Conservation (phyloP, 2,888 invertebrate species). For the Dendrolimus houi region DNA sequence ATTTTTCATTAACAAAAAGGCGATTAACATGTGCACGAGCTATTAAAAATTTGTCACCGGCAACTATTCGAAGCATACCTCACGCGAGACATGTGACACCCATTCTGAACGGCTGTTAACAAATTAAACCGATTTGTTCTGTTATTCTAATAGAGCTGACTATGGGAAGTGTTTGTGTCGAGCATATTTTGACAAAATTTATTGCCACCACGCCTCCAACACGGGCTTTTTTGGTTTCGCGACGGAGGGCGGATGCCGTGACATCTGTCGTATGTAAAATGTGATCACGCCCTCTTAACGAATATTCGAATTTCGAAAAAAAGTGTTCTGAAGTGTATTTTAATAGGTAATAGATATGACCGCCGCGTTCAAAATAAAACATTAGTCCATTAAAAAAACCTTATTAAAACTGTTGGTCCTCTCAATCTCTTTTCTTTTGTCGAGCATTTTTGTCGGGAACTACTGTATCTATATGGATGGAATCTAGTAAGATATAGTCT, state of each 20-base stretch:
- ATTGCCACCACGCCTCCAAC: constrained; percentile 71
- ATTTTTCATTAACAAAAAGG: constrained; percentile 26
- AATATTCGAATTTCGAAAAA: background rate
- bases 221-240: constrained; percentile 47
- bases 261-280: constrained; percentile 63
- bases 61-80: constrained; percentile 66
- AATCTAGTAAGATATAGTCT: too few species aligned
- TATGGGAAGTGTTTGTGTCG: constrained; percentile 70
- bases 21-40: constrained; percentile 63
- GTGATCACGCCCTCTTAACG: constrained; percentile 47
- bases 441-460: too few species aligned
- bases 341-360: too few species aligned
- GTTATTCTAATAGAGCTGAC: constrained; percentile 70
- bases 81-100: constrained; percentile 63
- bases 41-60: constrained; percentile 68
- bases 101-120: constrained; percentile 70
- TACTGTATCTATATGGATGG: too few species aligned
- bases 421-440: too few species aligned
- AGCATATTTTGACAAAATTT: constrained; percentile 76
- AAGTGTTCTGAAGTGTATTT: background rate
- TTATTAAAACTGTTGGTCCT: too few species aligned
- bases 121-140: constrained; percentile 74
- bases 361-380: too few species aligned
- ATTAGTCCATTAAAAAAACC: too few species aligned
- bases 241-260: constrained; percentile 53